A percentile compares a stretch with the other conserved stretches of the same genome.
Evolutionary conservation across 2,797 vertebrate genomes (phyloP).

Genomic region (Myiotriccus ornatus): DNA sequence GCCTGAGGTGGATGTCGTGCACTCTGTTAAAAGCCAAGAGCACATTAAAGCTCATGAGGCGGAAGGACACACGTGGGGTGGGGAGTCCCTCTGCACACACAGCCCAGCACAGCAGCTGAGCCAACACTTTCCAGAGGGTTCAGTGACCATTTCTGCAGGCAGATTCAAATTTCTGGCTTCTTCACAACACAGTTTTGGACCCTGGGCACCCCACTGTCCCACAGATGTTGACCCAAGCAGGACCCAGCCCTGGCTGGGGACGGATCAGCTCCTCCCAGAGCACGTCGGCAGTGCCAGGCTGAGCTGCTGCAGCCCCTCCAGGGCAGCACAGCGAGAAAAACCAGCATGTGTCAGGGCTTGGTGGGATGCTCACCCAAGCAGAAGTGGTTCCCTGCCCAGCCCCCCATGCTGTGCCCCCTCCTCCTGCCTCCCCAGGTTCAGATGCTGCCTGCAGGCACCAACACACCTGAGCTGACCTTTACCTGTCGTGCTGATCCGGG

Average conservation of each 20-base stretch:
- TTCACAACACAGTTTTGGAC: neutral
- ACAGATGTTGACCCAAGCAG: neutral
- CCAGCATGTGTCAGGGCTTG: neutral
- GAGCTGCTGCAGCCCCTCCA: neutral
- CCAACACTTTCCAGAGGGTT: neutral
- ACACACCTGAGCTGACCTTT: neutral
- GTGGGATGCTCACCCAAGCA: neutral
- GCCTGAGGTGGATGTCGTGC: neutral
- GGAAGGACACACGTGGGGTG: rapidly evolving
- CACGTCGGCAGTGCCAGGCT: neutral
- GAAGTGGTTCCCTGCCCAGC: neutral
- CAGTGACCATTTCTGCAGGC: neutral
- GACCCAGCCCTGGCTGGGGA: neutral
- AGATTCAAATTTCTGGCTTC: neutral
- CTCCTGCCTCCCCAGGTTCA: neutral
- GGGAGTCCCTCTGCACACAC: neutral
- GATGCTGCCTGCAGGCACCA: neutral
- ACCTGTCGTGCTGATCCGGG: rapidly evolving
- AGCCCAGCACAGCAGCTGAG: neutral
- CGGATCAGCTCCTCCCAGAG: neutral
- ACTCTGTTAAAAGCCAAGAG: neutral
- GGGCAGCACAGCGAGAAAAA: neutral
- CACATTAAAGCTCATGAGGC: neutral
- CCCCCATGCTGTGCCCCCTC: neutral
- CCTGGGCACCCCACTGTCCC: neutral